Evolutionary conservation across 2,888 invertebrate species (phyloP).

Genomic region (Acanthopleura granulata): DNA sequence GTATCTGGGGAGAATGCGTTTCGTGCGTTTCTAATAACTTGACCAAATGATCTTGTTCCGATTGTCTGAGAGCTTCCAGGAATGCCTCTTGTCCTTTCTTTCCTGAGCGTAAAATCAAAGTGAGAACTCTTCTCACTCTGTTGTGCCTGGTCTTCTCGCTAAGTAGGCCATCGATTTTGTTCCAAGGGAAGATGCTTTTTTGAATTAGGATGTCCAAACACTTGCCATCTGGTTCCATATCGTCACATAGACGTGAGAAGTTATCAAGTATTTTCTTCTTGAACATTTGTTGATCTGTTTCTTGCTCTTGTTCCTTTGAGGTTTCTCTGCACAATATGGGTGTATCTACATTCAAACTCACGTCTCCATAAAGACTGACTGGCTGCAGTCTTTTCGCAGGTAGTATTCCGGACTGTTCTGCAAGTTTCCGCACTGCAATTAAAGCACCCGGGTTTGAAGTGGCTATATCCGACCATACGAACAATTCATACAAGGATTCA

Average conservation of each 20-base stretch:
- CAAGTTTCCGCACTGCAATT: not conserved
- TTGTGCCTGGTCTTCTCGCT: not conserved
- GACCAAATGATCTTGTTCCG: not conserved
- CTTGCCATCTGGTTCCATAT: slow-evolving; percentile 1
- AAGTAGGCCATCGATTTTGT: not conserved
- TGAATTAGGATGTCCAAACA: not conserved
- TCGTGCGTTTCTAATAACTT: not conserved
- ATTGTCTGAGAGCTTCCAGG: not conserved
- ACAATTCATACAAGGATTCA: not conserved
- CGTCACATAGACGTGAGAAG: not conserved
- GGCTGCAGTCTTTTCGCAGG: too few species aligned
- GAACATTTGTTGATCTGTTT: not conserved
- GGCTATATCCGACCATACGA: not conserved
- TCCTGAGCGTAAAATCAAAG: slow-evolving; percentile 2
- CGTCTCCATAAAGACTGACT: too few species aligned
- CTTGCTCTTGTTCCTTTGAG: too few species aligned
- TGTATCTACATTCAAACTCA: too few species aligned
- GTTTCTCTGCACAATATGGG: too few species aligned
- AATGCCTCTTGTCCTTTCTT: not conserved
- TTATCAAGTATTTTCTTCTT: not conserved
- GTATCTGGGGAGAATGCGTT: too few species aligned
- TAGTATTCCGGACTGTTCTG: too few species aligned
- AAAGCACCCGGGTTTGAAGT: not conserved
- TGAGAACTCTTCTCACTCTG: not conserved
- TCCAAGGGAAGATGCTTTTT: not conserved